Evolutionary conservation across 1,140 invertebrate species (phyloP), one percentile per base, ranked within the genome.

Genomic region (Temnothorax nylanderi): DNA sequence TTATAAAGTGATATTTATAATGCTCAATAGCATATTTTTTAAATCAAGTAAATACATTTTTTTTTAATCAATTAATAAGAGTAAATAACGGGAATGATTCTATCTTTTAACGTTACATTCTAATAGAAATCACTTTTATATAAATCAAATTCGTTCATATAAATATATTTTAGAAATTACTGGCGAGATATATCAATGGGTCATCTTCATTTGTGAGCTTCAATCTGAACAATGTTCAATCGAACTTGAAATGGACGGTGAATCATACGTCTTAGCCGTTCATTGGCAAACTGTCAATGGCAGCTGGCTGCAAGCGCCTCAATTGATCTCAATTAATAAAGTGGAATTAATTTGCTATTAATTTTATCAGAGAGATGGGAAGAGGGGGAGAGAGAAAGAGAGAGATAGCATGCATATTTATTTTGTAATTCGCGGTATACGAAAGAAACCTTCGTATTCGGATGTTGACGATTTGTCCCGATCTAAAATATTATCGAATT

Each of bases 261-360:
- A 69, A 49, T 81, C 49, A 81, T 81, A 71, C 49, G 11, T 81
- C 78, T 81, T 81, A 51, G 49, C 13, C 26, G 65, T 32, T 71
- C 78, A 81, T 81, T 81, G 78, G 26, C 49, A 81, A 81, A 72
- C 78, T 81, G 65, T 81, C 78, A 71, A 72, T 81, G 78, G 65
- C 78, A 81, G 65, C 78, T 81, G 49, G 16, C 21, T 44, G n/a
- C 16, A 32, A 71, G 8, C 21, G 3, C 11, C 21, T 81, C 78
- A 72, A 81, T 81, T 32, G 49, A 21, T 26, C 18, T 13, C 26
- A 51, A 81, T 81, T 81, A 81, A 80, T 51, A 80, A 81, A 81
- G 21, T 10, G 13, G 21, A 56, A 81, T 81, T 71, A 64, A 81
- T 21, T 41, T n/a, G 18, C 44, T 49, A 78, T n/a, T 41, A 67